Evolutionary conservation across 2,888 invertebrate genomes (phyloP), one percentile per base, ranked within the genome.

Genomic region (Eupeodes luniger): DNA sequence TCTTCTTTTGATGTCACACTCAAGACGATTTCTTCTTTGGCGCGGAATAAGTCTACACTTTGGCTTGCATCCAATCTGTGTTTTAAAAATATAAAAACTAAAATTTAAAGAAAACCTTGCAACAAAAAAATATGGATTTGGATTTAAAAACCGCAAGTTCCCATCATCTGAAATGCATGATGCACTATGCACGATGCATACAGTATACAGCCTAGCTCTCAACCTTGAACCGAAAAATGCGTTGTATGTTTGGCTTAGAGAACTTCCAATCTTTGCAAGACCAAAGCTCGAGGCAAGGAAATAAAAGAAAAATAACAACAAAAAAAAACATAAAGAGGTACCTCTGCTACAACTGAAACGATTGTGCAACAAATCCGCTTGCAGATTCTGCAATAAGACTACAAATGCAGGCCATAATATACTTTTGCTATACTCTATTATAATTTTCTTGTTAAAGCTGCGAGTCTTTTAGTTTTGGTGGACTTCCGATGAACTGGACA

Each of bases 371-470:
- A 80, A 62, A 75, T 76, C 59, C 55, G 57, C 61, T 66, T 61
- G 69, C 40, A 40, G 64, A 80, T 80, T 84, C 84, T 81, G 88
- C 74, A 88, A 85, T 74, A 64, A 81, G 81, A 81, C 80, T 81
- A 76, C 74, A 66, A 84, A 74, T 85, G 77, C 88, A 88, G 87
- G 80, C 76, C 84, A 77, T 69, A 16, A n/a, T 16, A 36, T n/a
- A 27, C 70, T 79, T 74, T 53, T 76, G 44, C 11, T 51, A 27
- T 27, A n/a, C 7, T 69, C 47, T 55, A 40, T 40, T 40, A 40
- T 40, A 40, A 40, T 19, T 40, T 55, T 70, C 70, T 70, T 1
- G 55, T 55, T 55, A 27, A 19, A 55, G 40, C 40, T 40, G 40
- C 40, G 5, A 40, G 9, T 7, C 6, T 40, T 40, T 40, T 40